These are phyloP conservation scores for Eutolmus rufibarbis DNA, from an alignment of 2,888 invertebrate genomes.

Conservation along the genomic window DNA sequence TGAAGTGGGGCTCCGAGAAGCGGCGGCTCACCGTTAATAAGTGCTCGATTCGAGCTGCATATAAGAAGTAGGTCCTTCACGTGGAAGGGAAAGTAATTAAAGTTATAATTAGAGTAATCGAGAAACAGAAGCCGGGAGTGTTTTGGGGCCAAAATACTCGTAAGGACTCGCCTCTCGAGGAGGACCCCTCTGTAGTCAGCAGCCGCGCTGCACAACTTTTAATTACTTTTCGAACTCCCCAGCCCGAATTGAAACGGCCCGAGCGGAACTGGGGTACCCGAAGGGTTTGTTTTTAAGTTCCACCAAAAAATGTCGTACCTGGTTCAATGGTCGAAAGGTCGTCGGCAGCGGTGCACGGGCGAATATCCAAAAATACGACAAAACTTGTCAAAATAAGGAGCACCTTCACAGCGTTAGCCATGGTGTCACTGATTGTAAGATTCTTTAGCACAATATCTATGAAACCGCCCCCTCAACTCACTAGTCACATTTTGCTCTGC, in stretches of 20 bases:
- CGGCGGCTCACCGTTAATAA: background rate
- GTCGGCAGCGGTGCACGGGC: slow-evolving; percentile 45
- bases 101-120: slow-evolving; percentile 36
- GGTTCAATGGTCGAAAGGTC: slow-evolving; percentile 50
- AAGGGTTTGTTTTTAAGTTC: background rate
- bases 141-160: background rate
- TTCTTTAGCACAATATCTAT: background rate
- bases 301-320: slow-evolving; percentile 45
- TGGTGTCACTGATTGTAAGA: slow-evolving; percentile 33
- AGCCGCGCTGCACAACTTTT: slow-evolving; percentile 4
- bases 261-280: background rate
- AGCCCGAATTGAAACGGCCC: background rate
- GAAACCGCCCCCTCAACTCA: background rate
- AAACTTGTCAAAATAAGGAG: slow-evolving; percentile 45
- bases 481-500: slow-evolving; percentile 10
- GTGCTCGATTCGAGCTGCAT: background rate
- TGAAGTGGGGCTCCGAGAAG: background rate
- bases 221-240: slow-evolving; percentile 28
- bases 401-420: slow-evolving; percentile 44
- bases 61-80: slow-evolving; percentile 10
- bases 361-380: slow-evolving; percentile 49
- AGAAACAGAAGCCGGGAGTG: background rate
- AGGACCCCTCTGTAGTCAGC: background rate
- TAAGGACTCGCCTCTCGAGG: background rate
- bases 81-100: slow-evolving; percentile 38